phyloP scores from a whole-genome alignment of 2,888 invertebrate species.

The Gymnosoma rotundatum region DNA sequence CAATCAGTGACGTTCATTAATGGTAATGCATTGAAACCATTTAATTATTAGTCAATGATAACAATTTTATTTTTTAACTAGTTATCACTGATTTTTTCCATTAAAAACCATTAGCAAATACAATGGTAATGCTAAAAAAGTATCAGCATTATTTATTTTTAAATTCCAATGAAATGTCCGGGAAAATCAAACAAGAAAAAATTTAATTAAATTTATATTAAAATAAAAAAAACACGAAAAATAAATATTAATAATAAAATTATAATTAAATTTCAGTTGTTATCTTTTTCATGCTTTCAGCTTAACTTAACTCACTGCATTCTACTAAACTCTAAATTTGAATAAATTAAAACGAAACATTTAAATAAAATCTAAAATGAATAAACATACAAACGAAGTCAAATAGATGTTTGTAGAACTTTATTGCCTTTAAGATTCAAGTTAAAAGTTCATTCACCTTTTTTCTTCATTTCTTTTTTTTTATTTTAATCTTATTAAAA shows the following conservation, averaged over 20 bases:
- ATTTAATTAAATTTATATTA: neutral
- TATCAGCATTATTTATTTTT: no score
- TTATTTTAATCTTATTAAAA: slow-evolving; percentile 3
- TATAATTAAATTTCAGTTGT: neutral
- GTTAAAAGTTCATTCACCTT: neutral
- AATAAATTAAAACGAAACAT: neutral
- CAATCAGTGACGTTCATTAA: no score
- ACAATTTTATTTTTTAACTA: no score
- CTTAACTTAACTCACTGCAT: neutral
- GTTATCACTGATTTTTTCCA: no score
- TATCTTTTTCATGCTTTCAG: neutral
- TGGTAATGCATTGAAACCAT: no score
- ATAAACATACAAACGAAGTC: neutral
- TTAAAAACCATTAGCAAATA: no score
- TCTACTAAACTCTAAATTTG: neutral
- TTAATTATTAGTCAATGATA: no score
- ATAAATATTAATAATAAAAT: neutral
- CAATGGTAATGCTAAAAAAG: no score
- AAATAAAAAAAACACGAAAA: neutral
- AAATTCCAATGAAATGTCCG: neutral
- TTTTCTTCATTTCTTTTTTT: neutral
- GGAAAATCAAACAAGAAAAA: neutral
- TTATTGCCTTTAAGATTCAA: neutral
- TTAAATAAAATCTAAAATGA: neutral
- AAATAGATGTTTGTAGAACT: neutral